A percentile compares a stretch with the other conserved stretches of the same genome.
Evolutionary conservation across 2,113 vertebrate species (phyloP).

Genomic region (Hippocampus comes): DNA sequence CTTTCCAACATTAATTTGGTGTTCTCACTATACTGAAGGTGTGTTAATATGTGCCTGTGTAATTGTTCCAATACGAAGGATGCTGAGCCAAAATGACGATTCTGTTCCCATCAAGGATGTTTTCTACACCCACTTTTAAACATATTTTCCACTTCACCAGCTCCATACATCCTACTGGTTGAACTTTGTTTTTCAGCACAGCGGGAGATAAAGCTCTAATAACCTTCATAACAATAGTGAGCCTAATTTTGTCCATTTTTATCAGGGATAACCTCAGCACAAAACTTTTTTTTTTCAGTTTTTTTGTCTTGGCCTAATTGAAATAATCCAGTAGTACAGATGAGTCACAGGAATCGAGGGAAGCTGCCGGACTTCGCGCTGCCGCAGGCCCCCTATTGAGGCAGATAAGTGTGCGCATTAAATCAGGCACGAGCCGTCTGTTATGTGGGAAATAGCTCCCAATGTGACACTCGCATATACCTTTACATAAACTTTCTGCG

Average conservation of each 20-base stretch:
- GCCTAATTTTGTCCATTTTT: slow-evolving; percentile 34
- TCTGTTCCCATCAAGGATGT: slow-evolving; percentile 23
- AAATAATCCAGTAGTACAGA: slow-evolving; percentile 58
- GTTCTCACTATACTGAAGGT: slow-evolving; percentile 31
- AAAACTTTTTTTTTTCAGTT: slow-evolving; percentile 28
- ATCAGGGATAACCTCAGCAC: slow-evolving; percentile 45
- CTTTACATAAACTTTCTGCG: slow-evolving; percentile 30
- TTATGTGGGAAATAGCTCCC: slow-evolving; percentile 43
- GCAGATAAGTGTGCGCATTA: slow-evolving; percentile 26
- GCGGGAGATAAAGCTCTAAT: slow-evolving; percentile 11
- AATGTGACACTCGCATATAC: slow-evolving; percentile 22
- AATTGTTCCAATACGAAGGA: slow-evolving; percentile 45
- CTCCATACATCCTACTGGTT: slow-evolving; percentile 9
- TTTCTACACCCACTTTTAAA: slow-evolving; percentile 9
- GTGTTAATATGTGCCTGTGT: slow-evolving; percentile 18
- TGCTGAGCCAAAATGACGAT: slow-evolving; percentile 24
- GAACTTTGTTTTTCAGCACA: slow-evolving; percentile 11
- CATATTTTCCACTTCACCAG: slow-evolving; percentile 13
- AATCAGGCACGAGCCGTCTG: slow-evolving; percentile 40
- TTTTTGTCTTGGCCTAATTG: slow-evolving; percentile 51
- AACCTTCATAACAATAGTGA: slow-evolving; percentile 46
- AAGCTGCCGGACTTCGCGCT: slow-evolving; percentile 49
- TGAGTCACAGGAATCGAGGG: slow-evolving; percentile 47
- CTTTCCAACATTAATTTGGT: slow-evolving; percentile 67
- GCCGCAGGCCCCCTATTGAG: slow-evolving; percentile 32